Percentiles rank a stretch among this genome's conserved stretches.
phyloP scores from a whole-genome alignment of 2,113 vertebrate genomes.

The Sphyrna mokarran region DNA sequence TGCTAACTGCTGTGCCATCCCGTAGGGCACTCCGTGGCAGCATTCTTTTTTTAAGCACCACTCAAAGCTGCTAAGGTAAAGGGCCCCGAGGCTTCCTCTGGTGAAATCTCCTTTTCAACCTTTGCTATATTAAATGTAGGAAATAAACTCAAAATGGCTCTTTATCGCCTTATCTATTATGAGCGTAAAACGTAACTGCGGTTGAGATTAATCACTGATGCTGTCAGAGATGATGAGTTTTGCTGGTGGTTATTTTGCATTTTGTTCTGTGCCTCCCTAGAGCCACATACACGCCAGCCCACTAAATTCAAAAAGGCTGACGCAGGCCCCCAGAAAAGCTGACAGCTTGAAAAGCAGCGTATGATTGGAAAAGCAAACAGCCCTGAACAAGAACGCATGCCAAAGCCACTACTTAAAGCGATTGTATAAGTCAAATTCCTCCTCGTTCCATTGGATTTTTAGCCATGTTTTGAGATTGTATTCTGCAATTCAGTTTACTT shows the following conservation, averaged over 20 bases:
- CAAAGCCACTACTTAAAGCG: neutral
- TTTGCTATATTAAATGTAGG: neutral
- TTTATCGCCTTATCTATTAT: neutral
- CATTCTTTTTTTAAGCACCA: neutral
- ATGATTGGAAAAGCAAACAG: neutral
- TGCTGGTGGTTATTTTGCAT: neutral
- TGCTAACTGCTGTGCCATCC: neutral
- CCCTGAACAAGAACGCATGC: neutral
- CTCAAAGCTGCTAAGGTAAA: neutral
- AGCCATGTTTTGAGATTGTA: neutral
- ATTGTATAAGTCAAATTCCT: constrained; percentile 13
- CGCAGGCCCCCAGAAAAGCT: neutral
- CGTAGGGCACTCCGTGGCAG: neutral
- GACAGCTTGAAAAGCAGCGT: neutral
- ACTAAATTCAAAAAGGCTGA: neutral
- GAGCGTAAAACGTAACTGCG: neutral
- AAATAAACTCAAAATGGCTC: neutral
- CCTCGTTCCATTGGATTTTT: neutral
- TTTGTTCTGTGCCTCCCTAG: neutral
- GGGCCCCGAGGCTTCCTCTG: neutral
- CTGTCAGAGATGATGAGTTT: neutral
- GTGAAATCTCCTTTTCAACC: neutral
- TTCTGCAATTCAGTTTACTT: neutral
- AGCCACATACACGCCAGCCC: neutral
- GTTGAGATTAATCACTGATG: neutral